Base-by-base conservation (phyloP, 2,888 invertebrate species). In the Anodontia alba region DNA sequence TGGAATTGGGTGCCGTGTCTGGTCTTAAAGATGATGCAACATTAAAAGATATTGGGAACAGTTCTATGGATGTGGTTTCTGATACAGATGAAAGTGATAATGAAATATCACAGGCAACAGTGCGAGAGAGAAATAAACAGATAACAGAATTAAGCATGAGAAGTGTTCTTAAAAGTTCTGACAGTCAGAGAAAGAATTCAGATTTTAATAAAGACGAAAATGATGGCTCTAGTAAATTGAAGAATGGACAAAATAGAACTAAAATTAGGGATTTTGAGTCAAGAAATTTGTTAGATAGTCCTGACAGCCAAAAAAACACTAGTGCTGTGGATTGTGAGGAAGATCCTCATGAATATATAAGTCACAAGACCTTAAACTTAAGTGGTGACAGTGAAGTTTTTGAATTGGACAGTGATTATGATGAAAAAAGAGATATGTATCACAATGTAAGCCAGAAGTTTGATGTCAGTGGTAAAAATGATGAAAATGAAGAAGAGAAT, bases 111-210 rank as follows among this genome's bases (percentile, higher is more conserved):
- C 33, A 49, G 23, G 23, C 29, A 8, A 73, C 33, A 23, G 23
- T 54, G 15, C 38, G 26, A 57, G 51, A 31, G 29, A 69, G n/a
- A 70, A 76, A 26, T 8, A 57, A 70, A 20, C 31, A 54, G 46
- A 36, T 69, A 23, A 76, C 68, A 42, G 76, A 66, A 23, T 79
- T 70, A 42, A 86, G 82, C 77, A 79, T 86, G n/a, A 70, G 72
- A 68, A 82, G 80, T 54, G 51, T 83, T 46, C 74, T 87, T 46
- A 71, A 72, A 42, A 82, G 82, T 66, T 77, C 81, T 26, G 71
- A 68, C 0, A 79, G 70, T 49, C 79, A 76, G 3, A 62, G 62
- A 62, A 3, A 62, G 10, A 62, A 8, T 5, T 62, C 33, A 33
- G 23, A 62, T 3, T 33, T 62, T 10, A 62, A 29, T 62, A 17